A percentile compares a stretch with the other conserved stretches of the same genome.
Evolutionary conservation across 2,888 invertebrate species (phyloP).

Genomic region (Metalampra italica): DNA sequence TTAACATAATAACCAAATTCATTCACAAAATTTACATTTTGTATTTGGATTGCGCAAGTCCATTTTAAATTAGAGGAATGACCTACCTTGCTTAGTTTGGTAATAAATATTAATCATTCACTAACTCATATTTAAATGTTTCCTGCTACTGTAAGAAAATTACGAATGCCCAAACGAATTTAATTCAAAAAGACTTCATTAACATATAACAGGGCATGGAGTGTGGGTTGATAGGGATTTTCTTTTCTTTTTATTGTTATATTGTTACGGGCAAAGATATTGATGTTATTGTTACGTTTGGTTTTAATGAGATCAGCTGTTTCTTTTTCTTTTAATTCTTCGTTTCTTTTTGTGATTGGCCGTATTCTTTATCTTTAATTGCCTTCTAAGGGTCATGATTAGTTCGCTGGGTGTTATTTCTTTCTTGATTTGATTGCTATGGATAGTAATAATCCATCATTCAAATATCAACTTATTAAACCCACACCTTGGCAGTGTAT

Average conservation of each 20-base stretch:
- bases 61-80: constrained; percentile 24
- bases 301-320: constrained; percentile 7
- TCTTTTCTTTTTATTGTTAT: constrained; percentile 7
- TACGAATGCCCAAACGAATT: constrained; percentile 48
- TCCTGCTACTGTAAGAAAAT: constrained; percentile 67
- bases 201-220: constrained; percentile 47
- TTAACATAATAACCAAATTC: constrained; percentile 22
- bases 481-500: constrained; percentile 47
- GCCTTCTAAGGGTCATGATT: background rate
- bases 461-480: constrained; percentile 50
- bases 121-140: constrained; percentile 65
- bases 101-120: constrained; percentile 71
- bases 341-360: background rate
- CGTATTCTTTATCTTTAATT: background rate
- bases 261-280: constrained; percentile 5
- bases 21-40: constrained; percentile 39
- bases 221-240: constrained; percentile 39
- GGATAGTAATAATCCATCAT: constrained; percentile 29
- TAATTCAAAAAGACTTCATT: constrained; percentile 60
- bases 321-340: background rate
- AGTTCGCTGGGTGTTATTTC: background rate
- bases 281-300: background rate
- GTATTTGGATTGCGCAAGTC: constrained; percentile 22
- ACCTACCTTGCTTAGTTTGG: constrained; percentile 31
- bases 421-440: background rate